Evolutionary conservation across 2,797 vertebrate genomes (phyloP), one percentile per base, ranked within the genome.

Genomic region (Lacerta agilis): DNA sequence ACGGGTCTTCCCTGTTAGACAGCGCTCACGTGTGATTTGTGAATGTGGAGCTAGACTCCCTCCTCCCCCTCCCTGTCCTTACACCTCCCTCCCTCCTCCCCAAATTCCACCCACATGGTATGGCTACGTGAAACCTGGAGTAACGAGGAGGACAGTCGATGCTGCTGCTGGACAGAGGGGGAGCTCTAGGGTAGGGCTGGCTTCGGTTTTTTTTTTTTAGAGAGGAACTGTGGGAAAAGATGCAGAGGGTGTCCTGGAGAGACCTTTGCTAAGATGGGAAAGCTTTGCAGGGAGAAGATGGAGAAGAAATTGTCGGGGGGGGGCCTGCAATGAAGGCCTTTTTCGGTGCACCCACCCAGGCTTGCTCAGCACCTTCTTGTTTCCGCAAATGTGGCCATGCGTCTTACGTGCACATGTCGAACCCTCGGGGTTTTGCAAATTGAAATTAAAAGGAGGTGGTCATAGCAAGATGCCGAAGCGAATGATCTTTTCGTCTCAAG

Each of bases 201-300:
- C 0, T 5, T 78, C 49, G 0, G 81, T 8, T 27, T 85, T 29
- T 81, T 8, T 27, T 85, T 29, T 86, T 71, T 33, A 83, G 87
- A 90, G 91, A 77, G 79, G 88, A 82, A 86, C 88, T 86, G 72
- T 86, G 88, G 91, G 85, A 82, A 86, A 88, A 94, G 82, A 1
- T 83, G 90, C 83, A 89, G n/a, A 15, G 55, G 92, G 87, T 92
- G 92, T 89, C 76, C 92, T 45, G 33, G 89, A 88, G 67, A 76
- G 87, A 91, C 87, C 90, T 95, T 76, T 72, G 88, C 88, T 1
- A 25, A 79, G 33, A 79, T 89, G 78, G 80, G 76, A 85, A 88
- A 84, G 58, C 87, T 81, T 84, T 76, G 87, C 66, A 84, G 79
- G 7, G 0, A 69, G 3, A 66, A 73, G 80, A 78, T 67, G 41